phyloP scores from a whole-genome alignment of 2,797 vertebrate species.

The Oreochromis grahami region DNA sequence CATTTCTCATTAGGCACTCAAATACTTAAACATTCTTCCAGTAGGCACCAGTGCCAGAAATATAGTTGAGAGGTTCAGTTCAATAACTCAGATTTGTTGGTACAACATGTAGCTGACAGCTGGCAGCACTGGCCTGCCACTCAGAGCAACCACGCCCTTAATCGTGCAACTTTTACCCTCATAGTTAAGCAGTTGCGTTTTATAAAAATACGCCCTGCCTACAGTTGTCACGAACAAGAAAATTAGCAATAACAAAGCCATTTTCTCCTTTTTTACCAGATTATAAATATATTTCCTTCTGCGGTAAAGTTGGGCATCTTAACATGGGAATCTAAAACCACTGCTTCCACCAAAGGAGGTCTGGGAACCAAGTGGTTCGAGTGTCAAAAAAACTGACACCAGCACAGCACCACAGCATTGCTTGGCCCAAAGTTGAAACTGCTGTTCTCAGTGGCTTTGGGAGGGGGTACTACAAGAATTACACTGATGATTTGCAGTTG shows the following conservation, averaged over 20 bases:
- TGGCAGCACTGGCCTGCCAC: neutral
- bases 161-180: neutral
- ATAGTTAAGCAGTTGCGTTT: neutral
- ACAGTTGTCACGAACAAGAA: neutral
- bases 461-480: no score
- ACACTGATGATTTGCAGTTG: neutral
- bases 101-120: neutral
- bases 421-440: neutral
- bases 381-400: neutral
- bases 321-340: neutral
- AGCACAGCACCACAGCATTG: neutral
- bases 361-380: neutral
- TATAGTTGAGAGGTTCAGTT: neutral
- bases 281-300: neutral
- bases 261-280: neutral
- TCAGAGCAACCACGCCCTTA: neutral
- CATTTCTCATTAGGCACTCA: neutral
- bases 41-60: neutral
- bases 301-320: neutral
- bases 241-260: neutral
- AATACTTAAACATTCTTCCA: neutral
- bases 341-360: neutral
- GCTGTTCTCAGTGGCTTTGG: neutral
- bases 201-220: rapidly evolving
- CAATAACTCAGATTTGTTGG: neutral